These are phyloP conservation scores for Diorhabda sublineata DNA, from an alignment of 1,140 invertebrate species.

Conservation along the genomic window DNA sequence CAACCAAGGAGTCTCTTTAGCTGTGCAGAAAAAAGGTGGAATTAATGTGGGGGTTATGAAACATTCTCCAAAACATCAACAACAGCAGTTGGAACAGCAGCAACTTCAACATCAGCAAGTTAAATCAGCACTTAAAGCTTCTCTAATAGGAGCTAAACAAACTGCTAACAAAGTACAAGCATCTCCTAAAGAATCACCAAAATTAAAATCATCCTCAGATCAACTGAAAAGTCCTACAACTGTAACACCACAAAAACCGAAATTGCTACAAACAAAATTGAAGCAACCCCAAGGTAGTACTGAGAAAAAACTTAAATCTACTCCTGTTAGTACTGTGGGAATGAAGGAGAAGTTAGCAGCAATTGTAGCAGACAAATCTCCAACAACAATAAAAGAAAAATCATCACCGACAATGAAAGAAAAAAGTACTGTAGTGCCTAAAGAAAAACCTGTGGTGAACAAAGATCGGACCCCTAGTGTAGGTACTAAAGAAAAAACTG, in stretches of 20 bases:
- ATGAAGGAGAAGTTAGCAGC: conserved; percentile 17
- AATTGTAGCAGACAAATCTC: neutral
- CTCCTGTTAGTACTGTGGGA: conserved; percentile 20
- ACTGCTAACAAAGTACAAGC: conserved; percentile 19
- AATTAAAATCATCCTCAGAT: conserved; percentile 18
- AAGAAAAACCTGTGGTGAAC: neutral
- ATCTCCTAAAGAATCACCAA: conserved; percentile 25
- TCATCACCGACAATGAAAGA: too few species aligned
- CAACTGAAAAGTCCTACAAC: conserved; percentile 7
- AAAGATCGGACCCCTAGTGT: neutral
- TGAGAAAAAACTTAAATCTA: conserved; percentile 21
- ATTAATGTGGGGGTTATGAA: conserved; percentile 41
- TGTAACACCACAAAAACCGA: conserved; percentile 19
- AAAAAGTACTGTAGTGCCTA: neutral
- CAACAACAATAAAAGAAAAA: too few species aligned
- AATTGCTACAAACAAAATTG: conserved; percentile 30
- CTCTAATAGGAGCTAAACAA: conserved; percentile 27
- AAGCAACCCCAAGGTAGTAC: conserved; percentile 19
- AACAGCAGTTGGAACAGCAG: conserved; percentile 8
- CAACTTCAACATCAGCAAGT: conserved; percentile 31
- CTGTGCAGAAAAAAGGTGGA: conserved; percentile 40
- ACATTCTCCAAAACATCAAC: conserved; percentile 37
- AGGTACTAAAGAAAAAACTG: conserved; percentile 20
- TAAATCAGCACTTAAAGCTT: conserved; percentile 24
- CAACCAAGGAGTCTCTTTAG: conserved; percentile 39